Evolutionary conservation across 2,888 invertebrate species (phyloP), one percentile per base, ranked within the genome.

Genomic region (Luperina testacea): DNA sequence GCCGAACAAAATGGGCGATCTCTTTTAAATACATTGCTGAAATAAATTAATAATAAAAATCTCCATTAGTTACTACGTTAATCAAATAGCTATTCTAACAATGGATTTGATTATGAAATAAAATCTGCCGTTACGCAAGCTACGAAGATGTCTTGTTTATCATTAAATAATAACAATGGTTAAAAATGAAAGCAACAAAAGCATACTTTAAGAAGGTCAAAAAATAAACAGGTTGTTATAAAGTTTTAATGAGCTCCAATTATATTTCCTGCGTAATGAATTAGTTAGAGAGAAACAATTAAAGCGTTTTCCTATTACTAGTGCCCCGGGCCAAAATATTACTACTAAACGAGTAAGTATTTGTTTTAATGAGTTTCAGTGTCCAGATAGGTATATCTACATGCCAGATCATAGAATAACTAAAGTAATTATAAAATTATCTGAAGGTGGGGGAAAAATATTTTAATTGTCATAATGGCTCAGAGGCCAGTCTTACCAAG

Each of bases 161-260:
- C 71, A 42, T 48, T n/a, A 9, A 51, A 51, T 8, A 51, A 48
- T 17, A 57, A n/a, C 20, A 38, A 61, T 24, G 8, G 13, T 0
- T 38, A 72, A 64, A 45, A 64, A 65, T 32, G 1, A 45, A 57
- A 67, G 0, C 24, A 61, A 59, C 0, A n/a, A 57, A 45, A 61
- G 4, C 5, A 17, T 24, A 38, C 9, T 38, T 32, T 67, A 17
- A 38, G 27, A 53, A 20, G 7, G 15, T 64, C 15, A 9, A 48
- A 63, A 27, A 53, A 68, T 45, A 64, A 68, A 63, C 38, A 64
- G 8, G 38, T 70, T 45, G 57, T 32, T 65, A 45, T 6, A 65
- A 64, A 38, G 51, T 73, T 63, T 70, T 70, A 76, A 81, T 82
- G 80, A 81, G 82, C 32, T 45, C 13, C 48, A 48, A 72, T 72